Conservation (phyloP, 2,113 vertebrate species). For the Equus quagga region DNA sequence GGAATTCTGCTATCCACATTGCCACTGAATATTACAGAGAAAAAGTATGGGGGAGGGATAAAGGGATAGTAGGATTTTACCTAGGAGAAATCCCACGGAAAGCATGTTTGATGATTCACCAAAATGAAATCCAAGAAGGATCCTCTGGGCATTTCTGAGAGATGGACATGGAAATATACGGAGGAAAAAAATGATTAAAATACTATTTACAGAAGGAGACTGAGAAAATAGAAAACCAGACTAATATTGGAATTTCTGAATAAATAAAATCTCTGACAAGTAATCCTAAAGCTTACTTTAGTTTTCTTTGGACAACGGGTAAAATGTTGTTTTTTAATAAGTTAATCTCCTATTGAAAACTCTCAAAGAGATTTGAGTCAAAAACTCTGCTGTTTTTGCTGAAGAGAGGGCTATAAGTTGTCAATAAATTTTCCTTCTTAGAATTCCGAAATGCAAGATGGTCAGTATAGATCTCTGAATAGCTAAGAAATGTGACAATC, state of each 20-base stretch:
- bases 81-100: neutral
- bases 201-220: neutral
- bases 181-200: neutral
- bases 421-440: conserved; percentile 39
- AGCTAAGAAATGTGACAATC: conserved; percentile 55
- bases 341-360: neutral
- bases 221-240: neutral
- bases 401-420: neutral
- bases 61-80: neutral
- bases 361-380: neutral
- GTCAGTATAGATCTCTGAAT: conserved; percentile 46
- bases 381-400: neutral
- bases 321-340: conserved; percentile 14
- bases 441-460: conserved; percentile 56
- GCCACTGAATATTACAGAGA: neutral
- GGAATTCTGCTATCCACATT: neutral
- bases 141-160: neutral
- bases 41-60: neutral
- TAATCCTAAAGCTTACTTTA: neutral
- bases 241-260: neutral
- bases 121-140: neutral
- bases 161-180: neutral
- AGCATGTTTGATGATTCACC: neutral
- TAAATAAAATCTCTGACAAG: neutral
- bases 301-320: neutral